Evolutionary conservation across 2,797 vertebrate genomes (phyloP).

Genomic region (Pangasius djambal): DNA sequence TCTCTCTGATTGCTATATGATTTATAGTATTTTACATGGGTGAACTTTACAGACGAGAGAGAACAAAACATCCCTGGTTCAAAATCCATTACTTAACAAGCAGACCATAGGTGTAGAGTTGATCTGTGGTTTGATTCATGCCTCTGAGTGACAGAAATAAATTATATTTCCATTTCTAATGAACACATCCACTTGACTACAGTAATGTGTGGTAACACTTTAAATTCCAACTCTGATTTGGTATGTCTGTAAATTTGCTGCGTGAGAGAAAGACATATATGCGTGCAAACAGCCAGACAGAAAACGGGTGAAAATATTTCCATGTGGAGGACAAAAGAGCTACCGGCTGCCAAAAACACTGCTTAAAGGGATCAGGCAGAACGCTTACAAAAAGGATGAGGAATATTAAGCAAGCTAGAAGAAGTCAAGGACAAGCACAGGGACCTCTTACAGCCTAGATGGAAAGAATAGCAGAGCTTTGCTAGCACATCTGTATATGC

Average conservation of each 20-base stretch:
- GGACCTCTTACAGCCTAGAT: background rate
- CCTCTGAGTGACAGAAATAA: background rate
- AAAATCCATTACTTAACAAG: slow-evolving; percentile 58
- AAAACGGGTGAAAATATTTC: slow-evolving; percentile 57
- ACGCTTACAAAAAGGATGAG: slow-evolving; percentile 9
- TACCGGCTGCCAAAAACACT: slow-evolving; percentile 53
- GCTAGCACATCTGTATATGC: background rate
- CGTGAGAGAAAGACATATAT: slow-evolving; percentile 26
- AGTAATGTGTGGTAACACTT: slow-evolving; percentile 41
- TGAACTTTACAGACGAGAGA: slow-evolving; percentile 49
- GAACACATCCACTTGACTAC: slow-evolving; percentile 34
- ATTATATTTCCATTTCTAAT: slow-evolving; percentile 11
- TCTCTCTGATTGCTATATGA: background rate
- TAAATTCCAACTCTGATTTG: slow-evolving; percentile 14
- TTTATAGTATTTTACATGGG: slow-evolving; percentile 33
- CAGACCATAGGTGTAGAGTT: background rate
- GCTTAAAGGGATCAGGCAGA: slow-evolving; percentile 34
- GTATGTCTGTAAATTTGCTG: background rate
- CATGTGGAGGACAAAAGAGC: slow-evolving; percentile 60
- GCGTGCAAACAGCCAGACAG: background rate
- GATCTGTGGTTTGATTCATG: slow-evolving; percentile 17
- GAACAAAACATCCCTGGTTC: slow-evolving; percentile 52
- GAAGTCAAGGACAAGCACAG: slow-evolving; percentile 23
- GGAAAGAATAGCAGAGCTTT: background rate
- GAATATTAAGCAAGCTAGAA: background rate